phyloP scores from a whole-genome alignment of 2,797 vertebrate species.

The Psittacula echo region DNA sequence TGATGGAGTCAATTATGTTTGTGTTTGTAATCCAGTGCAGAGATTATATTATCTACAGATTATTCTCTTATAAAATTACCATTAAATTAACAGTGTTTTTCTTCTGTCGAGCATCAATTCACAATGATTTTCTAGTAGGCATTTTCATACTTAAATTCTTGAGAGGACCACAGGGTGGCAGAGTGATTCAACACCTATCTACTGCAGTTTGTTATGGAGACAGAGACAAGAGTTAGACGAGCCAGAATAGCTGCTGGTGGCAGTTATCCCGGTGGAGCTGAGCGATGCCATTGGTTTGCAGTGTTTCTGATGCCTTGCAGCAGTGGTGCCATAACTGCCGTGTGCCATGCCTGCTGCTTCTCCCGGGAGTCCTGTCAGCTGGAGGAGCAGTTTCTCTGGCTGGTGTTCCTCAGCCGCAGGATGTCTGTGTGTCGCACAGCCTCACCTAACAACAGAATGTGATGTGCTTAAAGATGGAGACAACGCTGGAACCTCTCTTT shows the following conservation, averaged over 20 bases:
- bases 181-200: not conserved
- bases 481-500: not conserved
- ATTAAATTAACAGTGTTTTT: not conserved
- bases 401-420: not conserved
- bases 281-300: fast-evolving
- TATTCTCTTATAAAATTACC: not conserved
- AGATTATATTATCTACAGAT: not conserved
- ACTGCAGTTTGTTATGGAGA: not conserved
- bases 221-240: fast-evolving
- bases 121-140: not conserved
- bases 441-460: not conserved
- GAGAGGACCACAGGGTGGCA: constrained; percentile 57
- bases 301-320: fast-evolving
- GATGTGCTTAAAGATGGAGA: not conserved
- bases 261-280: fast-evolving
- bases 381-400: fast-evolving
- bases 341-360: not conserved
- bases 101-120: not conserved
- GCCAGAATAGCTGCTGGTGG: not conserved
- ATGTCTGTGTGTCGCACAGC: not conserved
- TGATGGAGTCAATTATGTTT: not conserved
- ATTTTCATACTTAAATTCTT: not conserved
- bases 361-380: not conserved
- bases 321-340: fast-evolving
- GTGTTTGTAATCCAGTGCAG: not conserved